Base-by-base conservation (phyloP, 2,888 invertebrate species). In the Calameuta filiformis region DNA sequence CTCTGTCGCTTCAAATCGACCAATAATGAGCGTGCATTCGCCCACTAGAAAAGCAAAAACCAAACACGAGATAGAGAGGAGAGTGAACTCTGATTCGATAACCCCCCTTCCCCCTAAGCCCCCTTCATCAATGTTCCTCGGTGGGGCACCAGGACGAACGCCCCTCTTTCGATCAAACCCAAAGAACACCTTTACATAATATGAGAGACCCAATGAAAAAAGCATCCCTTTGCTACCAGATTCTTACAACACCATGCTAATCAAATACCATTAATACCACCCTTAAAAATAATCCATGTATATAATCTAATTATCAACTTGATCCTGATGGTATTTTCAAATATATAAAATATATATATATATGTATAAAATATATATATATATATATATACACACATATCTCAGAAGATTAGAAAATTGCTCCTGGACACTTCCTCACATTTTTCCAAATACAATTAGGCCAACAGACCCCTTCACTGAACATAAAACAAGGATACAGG, bases 1-100 rank as follows among this genome's bases (percentile, higher is more conserved):
- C 78, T 75, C 73, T 76, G 79, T 81, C 79, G 73, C 37, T 77
- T n/a, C 76, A 75, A 35, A 79, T 81, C 30, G 78, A 75, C 79
- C 81, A 76, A 77, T 80, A 79, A 77, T 77, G 71, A 80, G 78
- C 56, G 56, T 56, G 56, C 9, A 23, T 56, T 37, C 76, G 73
- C 35, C 33, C 11, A 11, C 56, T 37, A 23, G 15, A 35, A 34
- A 75, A 12, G 73, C 34, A 35, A 33, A 34, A 40, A 34, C 34
- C 35, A 40, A 74, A 33, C 33, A 23, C 33, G 34, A 74, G 30
- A 71, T 30, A 81, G 80, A 81, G 56, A 56, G 56, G 23, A 56
- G 56, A 56, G 23, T 56, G 56, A 56, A 56, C 56, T 56, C 56
- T 56, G 56, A 56, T 56, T 56, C 56, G 23, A 56, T 56, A 56